Evolutionary conservation across 2,113 vertebrate species (phyloP).

Genomic region (Thunnus maccoyii): DNA sequence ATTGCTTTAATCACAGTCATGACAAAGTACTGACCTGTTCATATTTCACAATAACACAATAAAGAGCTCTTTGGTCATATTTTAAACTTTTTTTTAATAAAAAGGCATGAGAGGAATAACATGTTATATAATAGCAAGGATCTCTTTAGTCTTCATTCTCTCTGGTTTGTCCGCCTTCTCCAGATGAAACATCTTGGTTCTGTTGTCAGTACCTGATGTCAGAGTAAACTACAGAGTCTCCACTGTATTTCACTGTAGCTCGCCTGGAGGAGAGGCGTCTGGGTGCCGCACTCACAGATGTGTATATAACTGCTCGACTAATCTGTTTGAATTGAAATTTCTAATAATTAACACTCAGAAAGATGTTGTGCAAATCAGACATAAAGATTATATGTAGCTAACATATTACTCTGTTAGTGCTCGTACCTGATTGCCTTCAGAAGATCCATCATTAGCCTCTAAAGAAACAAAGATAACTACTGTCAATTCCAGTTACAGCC

Average conservation of each 20-base stretch:
- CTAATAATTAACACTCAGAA: background rate
- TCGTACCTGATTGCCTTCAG: conserved; percentile 2
- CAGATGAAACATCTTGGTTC: background rate
- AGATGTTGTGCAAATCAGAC: background rate
- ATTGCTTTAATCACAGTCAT: too few species aligned
- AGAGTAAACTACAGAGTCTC: conserved; percentile 30
- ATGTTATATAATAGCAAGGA: background rate
- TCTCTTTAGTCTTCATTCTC: background rate
- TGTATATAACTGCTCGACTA: background rate
- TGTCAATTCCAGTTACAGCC: background rate
- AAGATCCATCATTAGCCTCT: background rate
- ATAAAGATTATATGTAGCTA: too few species aligned
- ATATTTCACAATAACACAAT: too few species aligned
- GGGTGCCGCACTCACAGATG: background rate
- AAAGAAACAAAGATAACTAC: background rate
- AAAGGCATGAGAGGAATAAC: too few species aligned
- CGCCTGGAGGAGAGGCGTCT: background rate
- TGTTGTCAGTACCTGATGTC: background rate
- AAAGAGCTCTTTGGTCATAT: too few species aligned
- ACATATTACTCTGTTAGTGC: too few species aligned
- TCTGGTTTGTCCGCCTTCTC: background rate
- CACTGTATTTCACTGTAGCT: background rate
- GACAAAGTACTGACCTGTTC: too few species aligned
- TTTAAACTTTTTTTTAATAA: too few species aligned
- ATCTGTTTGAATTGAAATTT: background rate